Evolutionary conservation across 2,113 vertebrate species (phyloP).

Genomic region (Bothrops jararaca): DNA sequence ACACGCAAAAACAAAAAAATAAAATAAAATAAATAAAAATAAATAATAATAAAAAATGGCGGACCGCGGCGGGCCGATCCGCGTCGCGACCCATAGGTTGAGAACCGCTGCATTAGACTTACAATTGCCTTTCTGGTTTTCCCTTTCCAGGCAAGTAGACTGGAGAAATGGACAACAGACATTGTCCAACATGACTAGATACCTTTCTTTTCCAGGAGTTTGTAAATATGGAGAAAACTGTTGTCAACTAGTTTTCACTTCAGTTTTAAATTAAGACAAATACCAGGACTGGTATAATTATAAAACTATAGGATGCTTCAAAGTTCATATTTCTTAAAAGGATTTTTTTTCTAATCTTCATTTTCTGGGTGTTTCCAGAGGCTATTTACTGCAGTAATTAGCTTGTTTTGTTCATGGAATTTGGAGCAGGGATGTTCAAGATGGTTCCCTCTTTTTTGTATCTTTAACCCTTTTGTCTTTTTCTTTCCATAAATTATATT

Average conservation of each 20-base stretch:
- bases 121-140: not conserved
- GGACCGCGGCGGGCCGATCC: too few species aligned
- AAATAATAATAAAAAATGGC: too few species aligned
- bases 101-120: not conserved
- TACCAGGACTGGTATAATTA: not conserved
- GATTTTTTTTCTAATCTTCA: not conserved
- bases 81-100: too few species aligned
- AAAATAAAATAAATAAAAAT: too few species aligned
- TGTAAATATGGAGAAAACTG: not conserved
- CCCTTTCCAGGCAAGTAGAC: not conserved
- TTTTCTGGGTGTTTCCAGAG: not conserved
- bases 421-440: not conserved
- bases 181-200: not conserved
- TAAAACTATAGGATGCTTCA: not conserved
- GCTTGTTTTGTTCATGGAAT: not conserved
- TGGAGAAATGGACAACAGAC: too few species aligned
- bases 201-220: not conserved
- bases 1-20: too few species aligned
- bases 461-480: not conserved
- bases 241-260: not conserved
- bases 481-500: not conserved
- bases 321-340: not conserved
- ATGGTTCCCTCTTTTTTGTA: not conserved
- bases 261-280: not conserved
- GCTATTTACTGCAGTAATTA: not conserved